Evolutionary conservation across 2,797 vertebrate genomes (phyloP), one percentile per base, ranked within the genome.

Genomic region (Rhabdomys pumilio): DNA sequence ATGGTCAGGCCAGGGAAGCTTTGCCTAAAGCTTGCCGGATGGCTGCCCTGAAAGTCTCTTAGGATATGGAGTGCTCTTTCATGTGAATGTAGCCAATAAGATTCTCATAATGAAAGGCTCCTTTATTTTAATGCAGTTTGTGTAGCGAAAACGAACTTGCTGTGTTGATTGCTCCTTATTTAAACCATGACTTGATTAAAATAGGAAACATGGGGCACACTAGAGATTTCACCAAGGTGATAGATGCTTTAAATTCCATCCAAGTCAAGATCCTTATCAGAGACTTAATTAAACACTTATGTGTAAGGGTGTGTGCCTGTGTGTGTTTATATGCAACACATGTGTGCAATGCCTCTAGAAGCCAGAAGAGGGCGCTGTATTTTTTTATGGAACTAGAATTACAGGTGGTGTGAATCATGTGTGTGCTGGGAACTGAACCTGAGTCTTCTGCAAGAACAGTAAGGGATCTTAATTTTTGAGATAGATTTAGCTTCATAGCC

Each of bases 181-280:
- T 89, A 92, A 97, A 92, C 50, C 55, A 69, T 55, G 69, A 91
- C 72, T 95, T 92, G 72, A 93, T 82, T 94, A 95, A 96, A 95
- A 96, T n/a, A 90, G 34, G 26, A 91, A 55, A 76, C 24, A 44
- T 44, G 1, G 11, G 53, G n/a, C 13, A n/a, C 85, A 75, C 77
- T 14, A 69, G 65, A 82, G 85, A 85, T 92, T 93, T 92, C 55
- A 90, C 11, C n/a, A 34, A 57, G n/a, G 83, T 14, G 44, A 50
- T n/a, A 24, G 31, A n/a, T 53, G 3, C 80, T 94, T 90, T 73
- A 89, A 86, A 84, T 89, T 89, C 59, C 84, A 88, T 84, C 14
- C 22, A 84, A 95, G 86, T 95, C 87, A 88, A 90, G 89, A 85
- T 50, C 24, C 81, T 75, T 82, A 57, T 82, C 76, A 72, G 93